Evolutionary conservation across 2,888 invertebrate genomes (phyloP).

Genomic region (Lasioglossum lativentre): DNA sequence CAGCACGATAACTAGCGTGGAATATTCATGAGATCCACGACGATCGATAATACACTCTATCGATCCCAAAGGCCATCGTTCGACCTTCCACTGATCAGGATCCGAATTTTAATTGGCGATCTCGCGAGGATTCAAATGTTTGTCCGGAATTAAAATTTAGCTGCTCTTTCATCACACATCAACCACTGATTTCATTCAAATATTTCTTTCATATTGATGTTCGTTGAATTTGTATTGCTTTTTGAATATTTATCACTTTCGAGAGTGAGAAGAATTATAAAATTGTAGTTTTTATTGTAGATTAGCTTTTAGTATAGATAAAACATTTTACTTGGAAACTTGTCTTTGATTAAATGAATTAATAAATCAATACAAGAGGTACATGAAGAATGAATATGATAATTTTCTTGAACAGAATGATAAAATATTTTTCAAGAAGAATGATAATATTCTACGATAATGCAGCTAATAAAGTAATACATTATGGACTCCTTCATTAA

Average conservation of each 20-base stretch:
- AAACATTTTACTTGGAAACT: background rate
- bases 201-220: background rate
- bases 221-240: background rate
- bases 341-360: background rate
- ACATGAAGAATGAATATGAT: too few species aligned
- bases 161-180: background rate
- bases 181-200: too few species aligned
- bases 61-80: background rate
- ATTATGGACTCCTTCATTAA: too few species aligned
- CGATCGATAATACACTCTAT: background rate
- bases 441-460: background rate
- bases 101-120: background rate
- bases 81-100: background rate
- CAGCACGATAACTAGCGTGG: background rate
- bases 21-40: background rate
- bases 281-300: too few species aligned
- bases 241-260: background rate
- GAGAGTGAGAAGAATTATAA: background rate
- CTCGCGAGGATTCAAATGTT: background rate
- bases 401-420: too few species aligned
- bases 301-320: background rate
- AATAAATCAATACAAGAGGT: background rate
- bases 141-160: slow-evolving; percentile 1
- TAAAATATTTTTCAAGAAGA: too few species aligned
- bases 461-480: background rate